These are phyloP conservation scores for Noctua janthina DNA, from an alignment of 2,888 invertebrate genomes.

Conservation along the genomic window DNA sequence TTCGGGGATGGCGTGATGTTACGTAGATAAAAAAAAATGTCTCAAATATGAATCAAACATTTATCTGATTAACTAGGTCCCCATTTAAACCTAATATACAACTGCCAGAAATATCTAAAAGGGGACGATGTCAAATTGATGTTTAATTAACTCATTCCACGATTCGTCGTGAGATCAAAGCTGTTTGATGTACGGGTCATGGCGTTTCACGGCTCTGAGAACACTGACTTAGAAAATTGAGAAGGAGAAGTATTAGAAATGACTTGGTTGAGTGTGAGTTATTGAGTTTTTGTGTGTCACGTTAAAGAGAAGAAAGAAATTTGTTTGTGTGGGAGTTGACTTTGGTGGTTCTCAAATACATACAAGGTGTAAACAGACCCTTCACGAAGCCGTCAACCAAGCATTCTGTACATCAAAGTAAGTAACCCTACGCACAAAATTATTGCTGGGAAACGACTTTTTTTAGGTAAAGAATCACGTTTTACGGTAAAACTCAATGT, in stretches of 20 bases:
- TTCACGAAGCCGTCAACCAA: too few relatives aligned
- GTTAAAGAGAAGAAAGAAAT: not conserved
- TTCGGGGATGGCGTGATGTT: too few relatives aligned
- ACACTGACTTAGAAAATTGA: conserved; percentile 42
- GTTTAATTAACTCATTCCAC: conserved; percentile 84
- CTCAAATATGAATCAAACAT: not conserved
- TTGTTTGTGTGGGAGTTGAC: not conserved
- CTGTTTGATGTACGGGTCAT: conserved; percentile 73
- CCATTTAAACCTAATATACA: not conserved
- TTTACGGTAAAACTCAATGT: too few relatives aligned
- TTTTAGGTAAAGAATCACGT: too few relatives aligned
- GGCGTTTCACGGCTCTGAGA: conserved; percentile 67
- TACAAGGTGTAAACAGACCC: too few relatives aligned
- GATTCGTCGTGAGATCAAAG: conserved; percentile 82
- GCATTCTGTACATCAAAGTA: too few relatives aligned
- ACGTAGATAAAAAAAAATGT: not conserved
- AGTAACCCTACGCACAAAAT: too few relatives aligned
- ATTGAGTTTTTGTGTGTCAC: not conserved
- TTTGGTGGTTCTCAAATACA: not conserved
- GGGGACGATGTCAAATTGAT: conserved; percentile 76
- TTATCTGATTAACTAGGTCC: not conserved
- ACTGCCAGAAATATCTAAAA: conserved; percentile 5
- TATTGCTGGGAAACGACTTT: too few relatives aligned
- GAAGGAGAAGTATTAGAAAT: conserved; percentile 3
- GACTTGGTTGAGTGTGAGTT: conserved; percentile 7